Evolutionary conservation across 2,888 invertebrate genomes (phyloP), one percentile per base, ranked within the genome.

Genomic region (Azorinus chamasolen): DNA sequence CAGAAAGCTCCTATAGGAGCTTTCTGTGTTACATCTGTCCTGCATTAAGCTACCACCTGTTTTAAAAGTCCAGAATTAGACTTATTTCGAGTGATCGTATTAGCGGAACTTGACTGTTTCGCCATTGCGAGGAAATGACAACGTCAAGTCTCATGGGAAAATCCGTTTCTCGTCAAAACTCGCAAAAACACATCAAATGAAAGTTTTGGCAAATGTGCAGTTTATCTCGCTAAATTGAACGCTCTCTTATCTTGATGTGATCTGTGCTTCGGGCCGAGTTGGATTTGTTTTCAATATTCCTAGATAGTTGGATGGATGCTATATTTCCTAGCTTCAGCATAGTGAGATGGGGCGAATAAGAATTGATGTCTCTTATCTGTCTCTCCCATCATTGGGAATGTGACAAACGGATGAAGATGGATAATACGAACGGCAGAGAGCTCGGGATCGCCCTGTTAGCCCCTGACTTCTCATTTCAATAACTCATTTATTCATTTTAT

Each of bases 151-250:
- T 75, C 75, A 58, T 12, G 68, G 80, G 79, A 82, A 73, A 83
- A 82, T 79, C 79, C 80, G 75, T 78, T 79, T 73, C 80, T 81
- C 83, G 74, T 82, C 80, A 72, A 69, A 70, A 68, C 66, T 80
- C 73, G 79, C 72, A 71, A 86, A 79, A 80, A 83, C 75, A 79
- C 83, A 84, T 84, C 85, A 83, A 86, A 84, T 79, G 78, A 77
- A 83, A 75, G 78, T 84, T 78, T 84, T 86, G 84, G 79, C 79
- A 82, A 80, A 77, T 82, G 86, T 76, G 80, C 80, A 84, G 83
- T 82, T 86, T 86, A 86, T 86, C 84, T 82, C 59, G 64, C 82
- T 83, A 85, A 87, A 88, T 87, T 86, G 85, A 88, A 87, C 84
- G 80, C 59, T 58, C 57, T 70, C 71, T 83, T 88, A 88, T 88